Evolutionary conservation across 2,888 invertebrate species (phyloP), one percentile per base, ranked within the genome.

Genomic region (Acronicta aceris): DNA sequence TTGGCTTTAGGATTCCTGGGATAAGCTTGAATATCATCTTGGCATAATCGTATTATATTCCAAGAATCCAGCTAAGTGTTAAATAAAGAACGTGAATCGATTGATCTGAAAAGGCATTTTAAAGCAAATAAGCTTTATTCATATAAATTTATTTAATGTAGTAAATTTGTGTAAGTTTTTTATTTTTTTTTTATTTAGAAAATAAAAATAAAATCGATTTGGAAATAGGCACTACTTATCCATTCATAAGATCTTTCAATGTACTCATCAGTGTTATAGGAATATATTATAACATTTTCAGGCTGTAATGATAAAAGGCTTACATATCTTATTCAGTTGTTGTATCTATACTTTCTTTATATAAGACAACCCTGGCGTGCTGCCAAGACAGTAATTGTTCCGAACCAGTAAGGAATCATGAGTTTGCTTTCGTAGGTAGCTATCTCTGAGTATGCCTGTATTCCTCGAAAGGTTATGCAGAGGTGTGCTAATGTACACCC

Each of bases 361-460:
- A 38, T 38, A 38, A 38, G 38, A n/a, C 38, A 38, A 13, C 7
- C 36, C 13, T 38, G 38, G 38, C 38, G 7, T n/a, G 38, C 6
- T n/a, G 38, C 38, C 38, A 38, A 38, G n/a, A n/a, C 8, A n/a
- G n/a, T 38, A 38, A 38, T 38, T 38, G 38, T 38, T 38, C 38
- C 38, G n/a, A 38, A 38, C 38, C 38, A 38, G 38, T 38, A 38
- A 38, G 38, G 38, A 38, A 7, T 38, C 38, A 38, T 38, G 38
- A 38, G n/a, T 5, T n/a, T 13, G 36, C 13, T 5, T 13, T 4
- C 5, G 36, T 36, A 13, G 6, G 36, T 12, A n/a, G n/a, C 38
- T n/a, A 38, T n/a, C 13, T 30, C 9, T 4, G 27, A 6, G 27
- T 30, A 30, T 30, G 1, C 1, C n/a, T n/a, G 9, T 30, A 9